Conservation (phyloP, 2,888 invertebrate genomes). For the Plebejus argus region DNA sequence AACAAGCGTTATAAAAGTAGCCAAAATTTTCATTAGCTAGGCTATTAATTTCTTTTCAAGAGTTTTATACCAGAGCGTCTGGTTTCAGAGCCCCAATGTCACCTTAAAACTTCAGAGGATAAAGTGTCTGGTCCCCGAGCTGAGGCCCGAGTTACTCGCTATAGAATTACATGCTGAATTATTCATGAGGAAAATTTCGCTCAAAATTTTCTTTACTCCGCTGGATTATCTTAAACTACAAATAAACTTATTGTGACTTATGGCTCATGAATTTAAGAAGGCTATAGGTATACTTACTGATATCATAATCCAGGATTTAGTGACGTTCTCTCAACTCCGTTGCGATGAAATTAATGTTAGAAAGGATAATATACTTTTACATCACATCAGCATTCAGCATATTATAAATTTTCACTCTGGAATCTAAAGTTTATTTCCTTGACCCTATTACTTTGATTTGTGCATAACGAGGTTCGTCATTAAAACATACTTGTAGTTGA, state of each 20-base stretch:
- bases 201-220: not conserved
- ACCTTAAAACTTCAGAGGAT: slow-evolving; percentile 21
- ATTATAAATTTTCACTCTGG: not conserved
- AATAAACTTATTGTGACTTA: not conserved
- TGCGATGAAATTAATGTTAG: too few species aligned
- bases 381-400: not conserved
- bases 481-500: not conserved
- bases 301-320: not conserved
- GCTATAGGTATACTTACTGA: not conserved
- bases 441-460: slow-evolving; percentile 5
- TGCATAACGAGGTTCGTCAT: not conserved
- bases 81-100: not conserved
- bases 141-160: not conserved
- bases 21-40: too few species aligned
- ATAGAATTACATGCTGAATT: slow-evolving; percentile 27
- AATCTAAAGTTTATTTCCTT: slow-evolving; percentile 9
- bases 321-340: too few species aligned
- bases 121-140: slow-evolving; percentile 9
- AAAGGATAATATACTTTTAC: too few species aligned
- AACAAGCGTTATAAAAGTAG: too few species aligned
- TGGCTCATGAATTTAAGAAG: not conserved
- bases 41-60: not conserved
- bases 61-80: not conserved
- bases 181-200: slow-evolving; percentile 8
- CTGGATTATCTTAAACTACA: not conserved